phyloP scores from a whole-genome alignment of 2,888 invertebrate genomes.

The Aleiodes alternator region DNA sequence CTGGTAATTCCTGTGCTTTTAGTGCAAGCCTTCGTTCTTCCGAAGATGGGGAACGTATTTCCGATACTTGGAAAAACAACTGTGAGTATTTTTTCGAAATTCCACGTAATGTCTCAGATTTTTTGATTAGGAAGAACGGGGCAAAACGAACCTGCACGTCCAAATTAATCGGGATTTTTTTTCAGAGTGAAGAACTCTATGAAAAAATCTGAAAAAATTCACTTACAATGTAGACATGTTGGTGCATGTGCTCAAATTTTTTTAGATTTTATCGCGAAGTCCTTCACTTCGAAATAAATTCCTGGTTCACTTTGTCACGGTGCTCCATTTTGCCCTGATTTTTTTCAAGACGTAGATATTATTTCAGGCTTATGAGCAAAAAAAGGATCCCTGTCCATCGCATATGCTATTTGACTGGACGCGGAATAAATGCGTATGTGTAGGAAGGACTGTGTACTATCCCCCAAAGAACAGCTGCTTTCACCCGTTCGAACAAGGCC shows the following conservation, averaged over 20 bases:
- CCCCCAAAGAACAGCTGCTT: slow-evolving; percentile 79
- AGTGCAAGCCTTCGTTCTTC: slow-evolving; percentile 52
- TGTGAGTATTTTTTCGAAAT: slow-evolving; percentile 4
- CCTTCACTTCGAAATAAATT: too few relatives aligned
- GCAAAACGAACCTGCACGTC: too few relatives aligned
- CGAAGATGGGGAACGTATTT: slow-evolving; percentile 17
- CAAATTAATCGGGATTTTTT: neutral
- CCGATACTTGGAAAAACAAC: neutral
- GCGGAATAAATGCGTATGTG: slow-evolving; percentile 52
- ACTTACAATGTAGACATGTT: too few relatives aligned
- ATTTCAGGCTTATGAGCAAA: neutral
- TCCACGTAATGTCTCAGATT: too few relatives aligned
- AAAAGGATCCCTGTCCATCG: slow-evolving; percentile 34
- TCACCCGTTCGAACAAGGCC: slow-evolving; percentile 80
- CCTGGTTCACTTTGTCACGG: too few relatives aligned
- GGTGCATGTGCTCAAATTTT: too few relatives aligned
- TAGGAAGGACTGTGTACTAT: slow-evolving; percentile 76
- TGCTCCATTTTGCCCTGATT: neutral
- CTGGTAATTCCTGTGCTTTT: slow-evolving; percentile 38
- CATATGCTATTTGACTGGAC: slow-evolving; percentile 47
- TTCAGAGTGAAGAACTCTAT: neutral
- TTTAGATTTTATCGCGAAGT: too few relatives aligned
- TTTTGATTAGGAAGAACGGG: too few relatives aligned
- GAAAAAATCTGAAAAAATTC: too few relatives aligned
- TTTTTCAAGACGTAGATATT: too few relatives aligned